These are phyloP conservation scores for Chlorops oryzae DNA, from an alignment of 1,140 invertebrate genomes.

Conservation along the genomic window DNA sequence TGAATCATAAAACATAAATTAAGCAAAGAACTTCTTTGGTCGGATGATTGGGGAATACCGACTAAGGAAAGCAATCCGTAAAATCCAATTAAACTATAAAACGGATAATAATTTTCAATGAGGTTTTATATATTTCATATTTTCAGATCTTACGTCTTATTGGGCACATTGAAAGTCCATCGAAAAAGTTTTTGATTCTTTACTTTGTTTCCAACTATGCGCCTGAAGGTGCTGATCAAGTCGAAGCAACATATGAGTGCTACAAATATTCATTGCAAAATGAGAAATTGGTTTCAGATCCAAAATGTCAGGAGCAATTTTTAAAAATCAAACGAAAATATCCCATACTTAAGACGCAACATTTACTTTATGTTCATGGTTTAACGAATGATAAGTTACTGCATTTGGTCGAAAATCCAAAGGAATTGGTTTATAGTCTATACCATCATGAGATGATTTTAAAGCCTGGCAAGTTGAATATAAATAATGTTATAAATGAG, in stretches of 20 bases:
- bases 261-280: conserved; percentile 51
- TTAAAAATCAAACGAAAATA: conserved; percentile 52
- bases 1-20: no score
- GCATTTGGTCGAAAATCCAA: conserved; percentile 51
- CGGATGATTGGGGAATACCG: no score
- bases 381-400: conserved; percentile 53
- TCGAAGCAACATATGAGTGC: conserved; percentile 54
- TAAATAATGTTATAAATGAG: conserved; percentile 53
- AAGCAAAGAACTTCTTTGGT: no score
- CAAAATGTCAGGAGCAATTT: conserved; percentile 48
- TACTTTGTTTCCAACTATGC: conserved; percentile 42
- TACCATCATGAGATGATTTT: conserved; percentile 53
- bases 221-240: conserved; percentile 53
- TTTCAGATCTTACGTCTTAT: conserved; percentile 33
- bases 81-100: no score
- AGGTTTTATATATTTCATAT: background rate
- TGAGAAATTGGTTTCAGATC: conserved; percentile 47
- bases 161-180: conserved; percentile 27
- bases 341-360: conserved; percentile 52
- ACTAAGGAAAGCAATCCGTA: no score
- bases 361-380: conserved; percentile 53
- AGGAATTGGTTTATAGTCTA: conserved; percentile 51
- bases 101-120: conserved; percentile 4
- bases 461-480: conserved; percentile 50
- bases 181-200: conserved; percentile 35